Percentiles rank a stretch among this genome's conserved stretches.
These are phyloP conservation scores for Cricetomys ansorgei DNA, from an alignment of 2,113 vertebrate species.

Conservation along the genomic window DNA sequence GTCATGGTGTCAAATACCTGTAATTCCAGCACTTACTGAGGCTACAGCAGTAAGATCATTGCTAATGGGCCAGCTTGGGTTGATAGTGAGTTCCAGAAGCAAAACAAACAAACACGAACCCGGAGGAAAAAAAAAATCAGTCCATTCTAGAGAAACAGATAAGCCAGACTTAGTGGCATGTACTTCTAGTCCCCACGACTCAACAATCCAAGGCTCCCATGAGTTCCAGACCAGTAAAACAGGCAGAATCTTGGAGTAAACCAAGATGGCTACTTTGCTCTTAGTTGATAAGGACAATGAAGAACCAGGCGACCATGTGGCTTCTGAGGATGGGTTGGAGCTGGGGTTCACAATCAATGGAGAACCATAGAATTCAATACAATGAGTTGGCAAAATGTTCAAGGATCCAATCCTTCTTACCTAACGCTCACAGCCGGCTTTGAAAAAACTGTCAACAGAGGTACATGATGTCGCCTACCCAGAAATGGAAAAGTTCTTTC, in stretches of 20 bases:
- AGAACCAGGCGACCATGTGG: constrained; percentile 2
- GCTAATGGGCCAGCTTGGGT: background rate
- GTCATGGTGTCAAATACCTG: no score
- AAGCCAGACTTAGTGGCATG: background rate
- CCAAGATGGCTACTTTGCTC: constrained; percentile 82
- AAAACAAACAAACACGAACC: background rate
- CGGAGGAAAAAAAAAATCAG: background rate
- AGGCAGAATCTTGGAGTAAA: background rate
- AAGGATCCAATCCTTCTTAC: constrained; percentile 50
- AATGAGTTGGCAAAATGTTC: constrained; percentile 78
- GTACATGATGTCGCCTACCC: background rate
- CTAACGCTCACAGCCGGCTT: constrained; percentile 81
- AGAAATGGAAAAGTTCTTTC: background rate
- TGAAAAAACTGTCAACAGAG: constrained; percentile 86
- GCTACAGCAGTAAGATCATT: background rate
- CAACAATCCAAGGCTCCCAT: background rate
- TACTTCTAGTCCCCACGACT: background rate
- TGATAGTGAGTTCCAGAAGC: background rate
- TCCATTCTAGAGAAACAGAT: constrained; percentile 5
- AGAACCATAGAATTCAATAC: constrained; percentile 75
- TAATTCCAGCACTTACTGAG: background rate
- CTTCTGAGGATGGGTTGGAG: constrained; percentile 74
- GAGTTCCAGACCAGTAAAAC: background rate
- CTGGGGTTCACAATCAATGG: constrained; percentile 71
- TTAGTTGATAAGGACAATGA: constrained; percentile 85